Evolutionary conservation across 1,140 invertebrate species (phyloP).

Genomic region (Sesamia nonagrioides): DNA sequence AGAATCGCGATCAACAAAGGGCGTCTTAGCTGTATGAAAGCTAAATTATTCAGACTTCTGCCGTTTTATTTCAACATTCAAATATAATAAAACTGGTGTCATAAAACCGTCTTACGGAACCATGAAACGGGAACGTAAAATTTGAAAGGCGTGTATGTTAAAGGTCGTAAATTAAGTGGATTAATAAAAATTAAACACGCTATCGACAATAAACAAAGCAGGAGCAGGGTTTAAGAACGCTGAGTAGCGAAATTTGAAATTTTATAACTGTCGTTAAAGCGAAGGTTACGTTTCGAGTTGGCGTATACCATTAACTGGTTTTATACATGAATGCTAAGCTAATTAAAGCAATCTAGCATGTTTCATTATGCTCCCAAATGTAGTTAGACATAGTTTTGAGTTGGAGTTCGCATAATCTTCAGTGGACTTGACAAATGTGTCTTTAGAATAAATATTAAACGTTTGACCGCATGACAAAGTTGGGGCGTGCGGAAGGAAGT

Average conservation of each 20-base stretch:
- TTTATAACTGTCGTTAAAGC: conserved; percentile 79
- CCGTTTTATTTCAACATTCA: conserved; percentile 3
- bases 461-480: conserved; percentile 39
- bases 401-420: conserved; percentile 55
- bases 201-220: conserved; percentile 65
- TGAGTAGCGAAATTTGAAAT: conserved; percentile 78
- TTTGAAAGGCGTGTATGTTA: conserved; percentile 26
- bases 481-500: conserved; percentile 24
- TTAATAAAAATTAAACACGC: conserved; percentile 50
- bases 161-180: conserved; percentile 45
- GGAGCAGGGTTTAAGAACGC: conserved; percentile 56
- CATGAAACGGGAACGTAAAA: conserved; percentile 34
- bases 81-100: conserved; percentile 19
- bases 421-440: conserved; percentile 53
- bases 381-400: conserved; percentile 55
- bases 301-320: conserved; percentile 69
- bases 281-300: conserved; percentile 74
- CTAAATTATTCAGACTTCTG: no score
- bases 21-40: no score
- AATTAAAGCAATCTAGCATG: conserved; percentile 79
- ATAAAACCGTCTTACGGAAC: conserved; percentile 30
- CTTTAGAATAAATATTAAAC: conserved; percentile 38
- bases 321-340: conserved; percentile 70
- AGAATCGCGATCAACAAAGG: no score
- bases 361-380: conserved; percentile 78